phyloP scores from a whole-genome alignment of 2,888 invertebrate genomes.

The Sinotaia quadrata region DNA sequence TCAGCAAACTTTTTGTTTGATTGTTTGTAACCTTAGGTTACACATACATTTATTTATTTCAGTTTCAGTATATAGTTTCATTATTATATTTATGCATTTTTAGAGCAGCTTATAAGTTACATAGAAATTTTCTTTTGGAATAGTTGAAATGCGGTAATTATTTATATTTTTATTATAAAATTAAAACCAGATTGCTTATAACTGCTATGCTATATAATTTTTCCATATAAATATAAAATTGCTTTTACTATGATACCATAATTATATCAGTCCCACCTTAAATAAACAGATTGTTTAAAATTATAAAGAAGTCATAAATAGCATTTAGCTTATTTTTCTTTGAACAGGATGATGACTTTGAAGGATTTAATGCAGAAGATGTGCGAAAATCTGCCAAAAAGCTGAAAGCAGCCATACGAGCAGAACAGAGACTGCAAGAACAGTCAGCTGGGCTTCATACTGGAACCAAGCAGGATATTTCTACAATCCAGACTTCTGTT shows the following conservation, averaged over 20 bases:
- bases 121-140: too few relatives aligned
- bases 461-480: not conserved
- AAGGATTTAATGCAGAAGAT: constrained; percentile 51
- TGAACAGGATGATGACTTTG: constrained; percentile 65
- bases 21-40: too few relatives aligned
- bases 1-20: too few relatives aligned
- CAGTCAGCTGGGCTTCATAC: constrained; percentile 23
- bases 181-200: too few relatives aligned
- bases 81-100: too few relatives aligned
- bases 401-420: constrained; percentile 21
- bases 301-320: not conserved
- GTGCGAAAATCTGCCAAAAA: constrained; percentile 13
- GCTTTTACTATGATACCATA: not conserved
- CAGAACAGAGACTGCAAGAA: constrained; percentile 42
- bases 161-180: too few relatives aligned
- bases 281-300: not conserved
- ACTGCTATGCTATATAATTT: not conserved
- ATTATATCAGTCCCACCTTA: not conserved
- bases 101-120: too few relatives aligned
- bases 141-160: too few relatives aligned
- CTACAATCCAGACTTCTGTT: not conserved
- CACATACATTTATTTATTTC: too few relatives aligned
- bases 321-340: too few relatives aligned
- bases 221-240: not conserved
- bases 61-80: too few relatives aligned